phyloP scores from a whole-genome alignment of 2,888 invertebrate species.

The Adelognathus sp. region DNA sequence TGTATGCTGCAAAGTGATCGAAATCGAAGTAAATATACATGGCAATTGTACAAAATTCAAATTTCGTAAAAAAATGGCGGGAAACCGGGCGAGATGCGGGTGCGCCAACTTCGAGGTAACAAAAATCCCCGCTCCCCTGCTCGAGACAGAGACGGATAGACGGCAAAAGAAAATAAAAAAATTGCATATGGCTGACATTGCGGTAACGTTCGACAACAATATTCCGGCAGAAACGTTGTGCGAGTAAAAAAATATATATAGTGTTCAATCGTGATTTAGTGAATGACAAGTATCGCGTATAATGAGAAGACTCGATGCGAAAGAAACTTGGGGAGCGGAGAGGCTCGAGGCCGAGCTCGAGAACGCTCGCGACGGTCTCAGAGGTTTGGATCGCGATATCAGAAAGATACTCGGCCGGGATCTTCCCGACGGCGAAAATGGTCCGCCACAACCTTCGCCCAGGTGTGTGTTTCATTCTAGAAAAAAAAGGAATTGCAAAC shows the following conservation, averaged over 20 bases:
- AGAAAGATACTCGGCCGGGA: conserved; percentile 79
- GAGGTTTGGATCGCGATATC: conserved; percentile 78
- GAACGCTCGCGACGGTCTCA: conserved; percentile 77
- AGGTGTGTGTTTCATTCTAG: conserved; percentile 62
- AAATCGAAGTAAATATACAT: background rate
- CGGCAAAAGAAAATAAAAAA: conserved; percentile 15
- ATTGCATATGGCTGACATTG: conserved; percentile 55
- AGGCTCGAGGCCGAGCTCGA: conserved; percentile 77
- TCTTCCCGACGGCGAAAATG: conserved; percentile 78
- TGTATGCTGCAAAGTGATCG: too few relatives aligned
- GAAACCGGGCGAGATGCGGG: background rate
- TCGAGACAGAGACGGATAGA: background rate
- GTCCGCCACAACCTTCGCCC: conserved; percentile 68
- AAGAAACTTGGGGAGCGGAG: conserved; percentile 77
- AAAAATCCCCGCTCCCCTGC: conserved; percentile 9
- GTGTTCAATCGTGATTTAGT: conserved; percentile 22
- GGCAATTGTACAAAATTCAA: too few relatives aligned
- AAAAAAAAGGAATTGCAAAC: background rate
- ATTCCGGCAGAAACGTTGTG: conserved; percentile 49
- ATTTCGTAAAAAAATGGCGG: background rate
- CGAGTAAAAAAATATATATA: conserved; percentile 36
- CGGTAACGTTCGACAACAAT: conserved; percentile 56
- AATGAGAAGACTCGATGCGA: conserved; percentile 76
- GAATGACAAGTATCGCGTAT: conserved; percentile 14
- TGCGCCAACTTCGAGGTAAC: background rate